Evolutionary conservation across 92 coral and sea anemone species (phyloP), one percentile per base, ranked within the genome.

Genomic region (Micromussa lordhowensis): DNA sequence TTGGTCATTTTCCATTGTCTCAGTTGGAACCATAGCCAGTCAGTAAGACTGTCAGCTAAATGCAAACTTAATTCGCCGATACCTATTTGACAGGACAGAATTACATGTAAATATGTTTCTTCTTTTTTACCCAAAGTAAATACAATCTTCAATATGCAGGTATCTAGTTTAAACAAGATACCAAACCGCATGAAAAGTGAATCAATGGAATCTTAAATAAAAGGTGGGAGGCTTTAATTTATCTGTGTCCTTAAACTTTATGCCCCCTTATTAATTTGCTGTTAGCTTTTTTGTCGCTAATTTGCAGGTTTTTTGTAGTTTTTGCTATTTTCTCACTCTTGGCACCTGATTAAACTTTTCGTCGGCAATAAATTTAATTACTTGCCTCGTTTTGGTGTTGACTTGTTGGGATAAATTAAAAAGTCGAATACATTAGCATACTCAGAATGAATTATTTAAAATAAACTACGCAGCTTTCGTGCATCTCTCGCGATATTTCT

Each of bases 361-460:
- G 68, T 17, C n/a, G 51, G 17, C 18, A 7, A 31, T 49, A 83
- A 30, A 55, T 75, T 64, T 82, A 55, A 18, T 63, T 38, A 22
- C 15, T 4, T 30, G 83, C 83, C 89, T 86, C 89, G 89, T 61
- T 77, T 86, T 77, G 55, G 55, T 17, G 83, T 78, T 86, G 83
- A 22, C 73, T 75, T 77, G 5, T 77, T 63, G 35, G 77, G 83
- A 86, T 86, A 86, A 63, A 86, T 86, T 86, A 86, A 76, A n/a
- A 76, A 77, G 68, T 64, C 51, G 64, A 86, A 86, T 77, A 40
- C 28, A 86, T 86, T 86, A 61, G 63, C 89, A 84, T 84, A 68
- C 76, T 78, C 38, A n/a, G 82, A 32, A 86, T 86, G 64, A 86
- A 86, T 86, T 77, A 86, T 86, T 86, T 63, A 86, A 22, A 31